phyloP scores from a whole-genome alignment of 2,797 vertebrate genomes.

The Argyrosomus regius region DNA sequence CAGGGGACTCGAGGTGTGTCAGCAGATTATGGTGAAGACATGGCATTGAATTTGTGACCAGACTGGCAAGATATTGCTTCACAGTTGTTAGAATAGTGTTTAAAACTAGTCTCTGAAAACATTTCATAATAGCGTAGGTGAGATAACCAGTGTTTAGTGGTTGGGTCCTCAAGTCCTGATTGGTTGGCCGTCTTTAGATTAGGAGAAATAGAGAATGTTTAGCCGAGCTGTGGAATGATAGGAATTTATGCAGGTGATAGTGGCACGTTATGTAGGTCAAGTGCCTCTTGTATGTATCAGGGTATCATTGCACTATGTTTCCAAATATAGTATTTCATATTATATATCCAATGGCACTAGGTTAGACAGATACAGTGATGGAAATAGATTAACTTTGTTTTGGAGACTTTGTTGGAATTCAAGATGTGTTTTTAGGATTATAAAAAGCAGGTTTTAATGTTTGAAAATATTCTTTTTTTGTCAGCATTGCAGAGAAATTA shows the following conservation, averaged over 20 bases:
- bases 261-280: constrained; percentile 18
- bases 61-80: constrained; percentile 1
- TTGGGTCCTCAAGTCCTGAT: background rate
- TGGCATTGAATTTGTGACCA: background rate
- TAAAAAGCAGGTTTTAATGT: background rate
- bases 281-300: background rate
- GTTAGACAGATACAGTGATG: background rate
- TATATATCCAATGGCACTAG: background rate
- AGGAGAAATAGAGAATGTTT: background rate
- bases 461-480: background rate
- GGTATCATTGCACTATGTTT: constrained; percentile 1
- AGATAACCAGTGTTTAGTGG: constrained; percentile 3
- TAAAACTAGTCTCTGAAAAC: constrained; percentile 15
- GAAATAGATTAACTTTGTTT: background rate
- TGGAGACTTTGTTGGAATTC: background rate
- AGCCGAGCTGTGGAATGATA: constrained; percentile 18
- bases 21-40: background rate
- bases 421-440: background rate
- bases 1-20: constrained; percentile 9
- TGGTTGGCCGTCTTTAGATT: background rate
- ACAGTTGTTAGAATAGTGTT: constrained; percentile 9
- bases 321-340: constrained; percentile 6
- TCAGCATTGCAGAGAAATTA: background rate
- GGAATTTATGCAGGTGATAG: background rate
- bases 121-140: constrained; percentile 21